phyloP scores from a whole-genome alignment of 1,140 invertebrate genomes.

The Scaptomyza pallida region DNA sequence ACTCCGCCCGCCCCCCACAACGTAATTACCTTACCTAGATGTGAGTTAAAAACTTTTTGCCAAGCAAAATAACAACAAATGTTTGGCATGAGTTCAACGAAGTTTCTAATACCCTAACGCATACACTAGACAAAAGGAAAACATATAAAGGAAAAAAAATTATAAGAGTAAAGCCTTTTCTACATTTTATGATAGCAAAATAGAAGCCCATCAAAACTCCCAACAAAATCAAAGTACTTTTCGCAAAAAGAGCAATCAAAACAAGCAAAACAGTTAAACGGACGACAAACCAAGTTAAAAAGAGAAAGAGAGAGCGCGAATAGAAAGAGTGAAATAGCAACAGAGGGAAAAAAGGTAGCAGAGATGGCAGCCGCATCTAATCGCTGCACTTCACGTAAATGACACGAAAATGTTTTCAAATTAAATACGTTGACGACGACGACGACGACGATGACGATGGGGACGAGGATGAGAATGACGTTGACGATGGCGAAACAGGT shows the following conservation, averaged over 20 bases:
- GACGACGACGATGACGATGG: conserved; percentile 22
- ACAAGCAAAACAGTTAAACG: background rate
- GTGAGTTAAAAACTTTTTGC: conserved; percentile 50
- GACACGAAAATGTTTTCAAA: conserved; percentile 68
- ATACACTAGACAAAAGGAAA: background rate
- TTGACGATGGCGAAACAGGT: background rate
- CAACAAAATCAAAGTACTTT: background rate
- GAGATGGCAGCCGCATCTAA: conserved; percentile 54
- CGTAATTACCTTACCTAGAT: conserved; percentile 69
- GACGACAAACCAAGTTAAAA: background rate
- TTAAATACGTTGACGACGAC: conserved; percentile 46
- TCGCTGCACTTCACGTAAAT: conserved; percentile 64
- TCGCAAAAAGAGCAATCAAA: background rate
- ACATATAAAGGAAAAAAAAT: background rate
- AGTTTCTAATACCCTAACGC: conserved; percentile 6
- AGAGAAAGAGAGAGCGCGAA: conserved; percentile 8
- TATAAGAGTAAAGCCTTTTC: background rate
- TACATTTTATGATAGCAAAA: too few species aligned
- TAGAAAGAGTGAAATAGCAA: background rate
- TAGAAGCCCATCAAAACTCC: too few species aligned
- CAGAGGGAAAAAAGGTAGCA: background rate
- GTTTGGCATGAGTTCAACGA: background rate
- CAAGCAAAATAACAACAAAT: conserved; percentile 38
- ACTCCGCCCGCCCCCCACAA: too few species aligned
- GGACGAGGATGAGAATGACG: background rate